Conservation (phyloP, 1,140 invertebrate species). For the Meloidogyne hapla region DNA sequence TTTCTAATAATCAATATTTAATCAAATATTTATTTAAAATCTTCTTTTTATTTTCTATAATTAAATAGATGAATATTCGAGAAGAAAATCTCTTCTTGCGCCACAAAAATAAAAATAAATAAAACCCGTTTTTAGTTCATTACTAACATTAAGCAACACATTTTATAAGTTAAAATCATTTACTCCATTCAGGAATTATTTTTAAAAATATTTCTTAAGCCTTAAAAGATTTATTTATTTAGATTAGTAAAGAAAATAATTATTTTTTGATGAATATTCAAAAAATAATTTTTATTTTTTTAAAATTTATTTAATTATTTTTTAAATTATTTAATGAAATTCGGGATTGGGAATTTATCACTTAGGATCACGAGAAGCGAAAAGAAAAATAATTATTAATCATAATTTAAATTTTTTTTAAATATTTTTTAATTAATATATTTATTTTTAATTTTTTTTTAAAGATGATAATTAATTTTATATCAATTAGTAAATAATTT, state of each 20-base stretch:
- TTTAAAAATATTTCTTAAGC: background rate
- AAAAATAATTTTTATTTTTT: background rate
- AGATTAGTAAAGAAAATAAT: background rate
- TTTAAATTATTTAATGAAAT: too few relatives aligned
- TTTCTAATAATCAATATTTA: background rate
- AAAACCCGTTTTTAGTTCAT: background rate
- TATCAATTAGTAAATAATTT: background rate
- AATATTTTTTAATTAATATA: background rate
- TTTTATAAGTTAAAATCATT: background rate
- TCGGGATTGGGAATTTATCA: too few relatives aligned
- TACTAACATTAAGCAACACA: slow-evolving; percentile 5
- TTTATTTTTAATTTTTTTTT: background rate
- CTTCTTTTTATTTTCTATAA: background rate
- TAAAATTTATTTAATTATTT: background rate
- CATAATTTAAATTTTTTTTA: too few relatives aligned
- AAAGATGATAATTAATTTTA: background rate
- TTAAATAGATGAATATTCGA: background rate
- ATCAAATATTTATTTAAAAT: slow-evolving; percentile 1
- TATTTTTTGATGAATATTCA: background rate
- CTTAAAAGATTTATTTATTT: background rate
- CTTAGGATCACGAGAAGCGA: too few relatives aligned
- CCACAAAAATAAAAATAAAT: background rate
- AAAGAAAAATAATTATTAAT: too few relatives aligned
- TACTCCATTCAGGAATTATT: background rate
- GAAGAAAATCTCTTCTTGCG: slow-evolving; percentile 5